Base-by-base conservation (phyloP, 1,140 invertebrate genomes). In the Zaprionus ghesquierei region DNA sequence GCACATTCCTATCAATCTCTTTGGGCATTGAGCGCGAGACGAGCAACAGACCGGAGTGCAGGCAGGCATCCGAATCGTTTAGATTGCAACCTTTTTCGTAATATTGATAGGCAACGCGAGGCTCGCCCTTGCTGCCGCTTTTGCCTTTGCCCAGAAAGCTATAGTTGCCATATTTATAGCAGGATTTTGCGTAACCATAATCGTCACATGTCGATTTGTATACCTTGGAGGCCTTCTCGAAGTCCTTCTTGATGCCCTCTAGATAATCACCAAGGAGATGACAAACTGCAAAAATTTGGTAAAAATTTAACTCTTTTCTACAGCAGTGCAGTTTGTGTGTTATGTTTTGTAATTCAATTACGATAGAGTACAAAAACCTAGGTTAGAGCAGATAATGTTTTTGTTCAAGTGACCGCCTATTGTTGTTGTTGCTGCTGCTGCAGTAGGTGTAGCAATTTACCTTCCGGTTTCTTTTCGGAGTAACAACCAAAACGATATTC, bases 401-500 rank as follows among this genome's bases (percentile, higher is more conserved):
- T 60, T 61, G 27, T 53, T 59, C 10, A 59, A 51, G 55, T 64
- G 66, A 59, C 66, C 66, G 71, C 71, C 59, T 75, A 38, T 63
- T 63, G 53, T 73, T 70, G 68, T 70, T 70, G 59, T 49, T 62
- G 59, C 20, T 66, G 41, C 23, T 51, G 33, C n/a, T 29, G 50
- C 38, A 64, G 53, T 29, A 54, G 59, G 31, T 64, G 62, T 56
- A 25, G 23, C 33, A 59, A 62, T 60, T 92, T 92, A 96, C 96
- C 96, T 93, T 97, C 96, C 12, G 96, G 93, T 75, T 95, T 95
- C 85, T 97, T 97, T 91, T 97, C 96, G 49, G 94, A 94, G 69
- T 95, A 97, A 92, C 98, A 99, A 38, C 97, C 96, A 91, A 97
- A 98, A 79, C 96, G 94, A 90, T 98, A 98, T 92, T 99, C 98